Evolutionary conservation across 1,140 invertebrate genomes (phyloP).

Genomic region (Doryteuthis pealeii): DNA sequence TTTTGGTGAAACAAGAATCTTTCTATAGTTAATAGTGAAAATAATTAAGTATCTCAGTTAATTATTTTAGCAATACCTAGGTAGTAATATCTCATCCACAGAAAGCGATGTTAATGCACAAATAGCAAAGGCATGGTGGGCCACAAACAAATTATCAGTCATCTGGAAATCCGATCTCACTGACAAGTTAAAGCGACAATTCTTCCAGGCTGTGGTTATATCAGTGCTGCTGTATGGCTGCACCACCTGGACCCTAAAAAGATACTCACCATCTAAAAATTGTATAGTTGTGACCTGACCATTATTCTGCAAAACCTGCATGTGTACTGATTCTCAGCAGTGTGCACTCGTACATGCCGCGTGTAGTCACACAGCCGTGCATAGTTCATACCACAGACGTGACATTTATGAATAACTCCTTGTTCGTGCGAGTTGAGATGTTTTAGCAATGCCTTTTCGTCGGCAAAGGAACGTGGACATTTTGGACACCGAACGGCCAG

Average conservation of each 20-base stretch:
- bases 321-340: constrained; percentile 1
- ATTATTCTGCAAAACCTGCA: constrained; percentile 21
- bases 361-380: constrained; percentile 8
- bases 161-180: too few species aligned
- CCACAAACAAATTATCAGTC: too few species aligned
- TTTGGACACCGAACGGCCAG: constrained; percentile 3
- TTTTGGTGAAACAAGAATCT: constrained; percentile 24
- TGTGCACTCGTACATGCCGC: neutral
- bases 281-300: constrained; percentile 22
- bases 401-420: constrained; percentile 9
- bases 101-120: too few species aligned
- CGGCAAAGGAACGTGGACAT: constrained; percentile 8
- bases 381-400: constrained; percentile 14
- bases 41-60: too few species aligned
- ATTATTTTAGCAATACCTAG: too few species aligned
- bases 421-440: constrained; percentile 3
- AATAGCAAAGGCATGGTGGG: too few species aligned
- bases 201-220: too few species aligned
- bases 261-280: constrained; percentile 13
- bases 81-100: too few species aligned
- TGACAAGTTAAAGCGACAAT: too few species aligned
- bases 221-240: too few species aligned
- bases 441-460: neutral
- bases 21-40: constrained; percentile 25
- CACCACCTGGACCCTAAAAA: too few species aligned